Evolutionary conservation across 1,140 invertebrate genomes (phyloP).

Genomic region (Proales similis): DNA sequence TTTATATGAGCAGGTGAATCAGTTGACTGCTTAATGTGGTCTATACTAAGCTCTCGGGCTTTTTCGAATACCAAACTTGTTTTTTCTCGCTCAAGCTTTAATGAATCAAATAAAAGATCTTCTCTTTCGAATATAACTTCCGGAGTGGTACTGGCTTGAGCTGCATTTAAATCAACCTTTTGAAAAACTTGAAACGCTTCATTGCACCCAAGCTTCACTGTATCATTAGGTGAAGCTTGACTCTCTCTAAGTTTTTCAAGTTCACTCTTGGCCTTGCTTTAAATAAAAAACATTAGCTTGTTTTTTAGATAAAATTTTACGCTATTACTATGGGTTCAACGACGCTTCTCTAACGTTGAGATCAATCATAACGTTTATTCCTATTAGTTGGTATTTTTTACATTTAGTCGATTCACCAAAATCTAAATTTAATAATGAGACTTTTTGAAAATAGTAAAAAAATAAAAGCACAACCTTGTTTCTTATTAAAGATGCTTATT

Average conservation of each 20-base stretch:
- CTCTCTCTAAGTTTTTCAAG: constrained; percentile 22
- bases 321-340: constrained; percentile 31
- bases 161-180: no score
- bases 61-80: no score
- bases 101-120: no score
- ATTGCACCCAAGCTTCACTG: no score
- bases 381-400: not conserved
- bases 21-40: no score
- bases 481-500: constrained; percentile 25
- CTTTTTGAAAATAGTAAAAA: not conserved
- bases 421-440: not conserved
- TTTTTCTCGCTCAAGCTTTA: no score
- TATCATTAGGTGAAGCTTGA: no score
- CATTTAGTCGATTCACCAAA: constrained; percentile 4
- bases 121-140: no score
- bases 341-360: constrained; percentile 8
- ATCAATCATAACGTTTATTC: constrained; percentile 26
- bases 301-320: constrained; percentile 4
- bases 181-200: no score
- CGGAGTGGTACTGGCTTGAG: no score
- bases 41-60: no score
- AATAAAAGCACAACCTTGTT: constrained; percentile 8
- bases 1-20: no score
- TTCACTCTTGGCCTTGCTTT: constrained; percentile 31
- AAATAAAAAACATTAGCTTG: not conserved